Percentiles rank a stretch among this genome's conserved stretches.
These are phyloP conservation scores for Diarsia mendica DNA, from an alignment of 2,888 invertebrate species.

Conservation along the genomic window DNA sequence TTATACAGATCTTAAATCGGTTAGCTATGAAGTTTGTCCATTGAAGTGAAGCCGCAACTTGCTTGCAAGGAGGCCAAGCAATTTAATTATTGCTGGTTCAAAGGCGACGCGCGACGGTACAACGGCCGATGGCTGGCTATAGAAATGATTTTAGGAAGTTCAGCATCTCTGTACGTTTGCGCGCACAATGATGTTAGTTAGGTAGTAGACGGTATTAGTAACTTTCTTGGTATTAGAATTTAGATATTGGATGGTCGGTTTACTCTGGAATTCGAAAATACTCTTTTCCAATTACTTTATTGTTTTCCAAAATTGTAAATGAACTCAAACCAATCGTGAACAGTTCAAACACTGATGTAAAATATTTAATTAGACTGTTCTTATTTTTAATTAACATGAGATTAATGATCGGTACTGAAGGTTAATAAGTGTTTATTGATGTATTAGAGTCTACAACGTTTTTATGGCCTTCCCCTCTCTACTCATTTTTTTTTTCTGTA, in stretches of 20 bases:
- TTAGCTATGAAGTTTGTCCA: slow-evolving; percentile 81
- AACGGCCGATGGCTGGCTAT: slow-evolving; percentile 76
- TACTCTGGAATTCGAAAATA: neutral
- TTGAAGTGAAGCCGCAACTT: slow-evolving; percentile 78
- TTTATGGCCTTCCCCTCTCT: too few species aligned
- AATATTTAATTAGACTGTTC: too few species aligned
- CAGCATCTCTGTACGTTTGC: slow-evolving; percentile 58
- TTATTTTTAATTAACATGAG: neutral
- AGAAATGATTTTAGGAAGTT: slow-evolving; percentile 81
- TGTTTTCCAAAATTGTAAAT: neutral
- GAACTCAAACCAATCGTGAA: neutral
- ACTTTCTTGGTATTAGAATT: neutral
- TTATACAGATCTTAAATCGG: slow-evolving; percentile 71
- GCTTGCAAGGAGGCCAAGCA: slow-evolving; percentile 78
- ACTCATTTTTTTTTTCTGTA: too few species aligned
- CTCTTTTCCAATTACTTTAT: too few species aligned
- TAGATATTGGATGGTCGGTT: neutral
- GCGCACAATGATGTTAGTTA: slow-evolving; percentile 68
- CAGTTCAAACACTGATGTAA: too few species aligned
- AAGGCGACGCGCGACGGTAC: slow-evolving; percentile 87
- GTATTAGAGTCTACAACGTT: neutral
- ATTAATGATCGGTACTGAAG: neutral
- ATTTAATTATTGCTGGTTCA: slow-evolving; percentile 87
- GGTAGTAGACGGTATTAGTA: neutral
- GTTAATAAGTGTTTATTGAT: neutral